Evolutionary conservation across 2,888 invertebrate species (phyloP).

Genomic region (Fissipunctia ypsillon): DNA sequence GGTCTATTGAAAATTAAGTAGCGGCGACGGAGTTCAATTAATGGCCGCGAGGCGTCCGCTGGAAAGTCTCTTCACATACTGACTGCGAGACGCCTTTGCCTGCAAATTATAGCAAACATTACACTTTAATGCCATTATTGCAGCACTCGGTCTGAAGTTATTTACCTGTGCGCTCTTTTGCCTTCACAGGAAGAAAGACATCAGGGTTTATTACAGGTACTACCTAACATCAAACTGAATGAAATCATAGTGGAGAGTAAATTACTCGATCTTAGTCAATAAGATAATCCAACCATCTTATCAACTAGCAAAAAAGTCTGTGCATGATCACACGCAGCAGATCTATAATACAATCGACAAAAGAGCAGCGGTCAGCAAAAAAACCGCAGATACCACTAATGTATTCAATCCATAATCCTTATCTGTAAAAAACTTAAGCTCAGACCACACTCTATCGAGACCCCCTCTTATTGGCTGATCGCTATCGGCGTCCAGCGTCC

Average conservation of each 20-base stretch:
- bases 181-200: not conserved
- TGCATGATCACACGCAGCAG: not conserved
- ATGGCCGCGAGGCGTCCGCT: slow-evolving; percentile 77
- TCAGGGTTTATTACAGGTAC: not conserved
- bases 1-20: slow-evolving; percentile 85
- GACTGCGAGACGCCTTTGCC: slow-evolving; percentile 37
- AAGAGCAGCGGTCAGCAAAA: slow-evolving; percentile 32
- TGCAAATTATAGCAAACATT: slow-evolving; percentile 51
- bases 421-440: slow-evolving; percentile 51
- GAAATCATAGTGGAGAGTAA: not conserved
- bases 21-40: slow-evolving; percentile 82
- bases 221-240: not conserved
- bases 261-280: not conserved
- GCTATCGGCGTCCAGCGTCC: slow-evolving; percentile 77
- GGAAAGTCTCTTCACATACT: slow-evolving; percentile 67
- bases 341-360: slow-evolving; percentile 5
- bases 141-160: slow-evolving; percentile 26
- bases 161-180: slow-evolving; percentile 9
- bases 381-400: slow-evolving; percentile 53
- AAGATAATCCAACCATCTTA: not conserved
- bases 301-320: not conserved
- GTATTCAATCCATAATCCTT: slow-evolving; percentile 55
- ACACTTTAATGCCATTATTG: slow-evolving; percentile 44
- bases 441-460: slow-evolving; percentile 53
- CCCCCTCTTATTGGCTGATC: slow-evolving; percentile 79